Conservation (phyloP, 2,888 invertebrate genomes). For the Selenia dentaria region DNA sequence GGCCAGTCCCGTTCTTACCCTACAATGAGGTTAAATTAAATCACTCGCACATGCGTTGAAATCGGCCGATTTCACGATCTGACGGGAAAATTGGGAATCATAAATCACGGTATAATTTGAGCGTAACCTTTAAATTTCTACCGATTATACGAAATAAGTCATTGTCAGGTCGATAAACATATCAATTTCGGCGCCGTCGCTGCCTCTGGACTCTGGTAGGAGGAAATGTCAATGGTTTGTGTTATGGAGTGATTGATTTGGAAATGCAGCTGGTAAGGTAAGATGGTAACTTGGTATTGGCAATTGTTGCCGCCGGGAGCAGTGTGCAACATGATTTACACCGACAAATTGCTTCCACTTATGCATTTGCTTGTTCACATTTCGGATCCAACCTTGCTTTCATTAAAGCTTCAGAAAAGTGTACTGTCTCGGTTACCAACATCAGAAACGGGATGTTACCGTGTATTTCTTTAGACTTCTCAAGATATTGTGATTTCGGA, state of each 20-base stretch:
- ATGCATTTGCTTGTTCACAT: slow-evolving; percentile 26
- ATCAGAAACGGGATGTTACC: too few relatives aligned
- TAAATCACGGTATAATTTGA: slow-evolving; percentile 65
- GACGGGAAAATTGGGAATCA: slow-evolving; percentile 60
- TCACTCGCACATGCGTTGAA: slow-evolving; percentile 24
- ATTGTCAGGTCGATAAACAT: slow-evolving; percentile 44
- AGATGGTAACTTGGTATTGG: slow-evolving; percentile 20
- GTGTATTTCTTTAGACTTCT: too few relatives aligned
- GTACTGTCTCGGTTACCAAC: too few relatives aligned
- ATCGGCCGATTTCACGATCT: slow-evolving; percentile 39
- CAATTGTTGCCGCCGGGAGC: slow-evolving; percentile 43
- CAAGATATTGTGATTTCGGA: too few relatives aligned
- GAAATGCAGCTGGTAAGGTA: slow-evolving; percentile 15
- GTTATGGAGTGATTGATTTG: slow-evolving; percentile 49
- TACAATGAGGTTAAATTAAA: slow-evolving; percentile 30
- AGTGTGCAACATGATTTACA: slow-evolving; percentile 43
- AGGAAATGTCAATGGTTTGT: slow-evolving; percentile 61
- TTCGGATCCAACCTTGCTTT: slow-evolving; percentile 19
- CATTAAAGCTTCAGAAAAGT: neutral
- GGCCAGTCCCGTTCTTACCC: neutral
- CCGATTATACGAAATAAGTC: slow-evolving; percentile 61
- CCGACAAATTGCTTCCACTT: slow-evolving; percentile 43
- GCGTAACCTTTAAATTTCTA: slow-evolving; percentile 63
- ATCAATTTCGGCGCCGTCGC: slow-evolving; percentile 34
- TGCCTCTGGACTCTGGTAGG: slow-evolving; percentile 27